Conservation (phyloP, 2,113 vertebrate species). For the Oncorhynchus nerka region DNA sequence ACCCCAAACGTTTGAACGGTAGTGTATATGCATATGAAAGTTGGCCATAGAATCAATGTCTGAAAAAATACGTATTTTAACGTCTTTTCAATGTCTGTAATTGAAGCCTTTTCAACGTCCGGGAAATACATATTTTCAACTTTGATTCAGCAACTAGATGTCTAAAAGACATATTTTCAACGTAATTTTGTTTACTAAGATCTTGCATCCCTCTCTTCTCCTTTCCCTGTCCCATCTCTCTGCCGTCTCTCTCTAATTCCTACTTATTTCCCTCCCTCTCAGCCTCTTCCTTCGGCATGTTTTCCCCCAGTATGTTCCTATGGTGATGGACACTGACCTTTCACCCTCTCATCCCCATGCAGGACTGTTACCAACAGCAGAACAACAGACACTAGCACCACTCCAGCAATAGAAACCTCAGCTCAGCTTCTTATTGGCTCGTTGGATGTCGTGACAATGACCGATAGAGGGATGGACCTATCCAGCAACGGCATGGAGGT, state of each 20-base stretch:
- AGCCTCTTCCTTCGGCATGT: neutral
- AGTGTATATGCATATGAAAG: too few relatives aligned
- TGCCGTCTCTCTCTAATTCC: constrained; percentile 31
- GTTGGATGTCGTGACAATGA: constrained; percentile 35
- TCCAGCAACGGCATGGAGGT: constrained; percentile 48
- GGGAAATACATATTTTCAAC: too few relatives aligned
- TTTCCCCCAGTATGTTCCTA: neutral
- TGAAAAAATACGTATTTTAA: too few relatives aligned
- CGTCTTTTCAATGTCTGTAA: too few relatives aligned
- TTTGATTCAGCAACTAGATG: too few relatives aligned
- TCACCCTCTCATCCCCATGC: neutral
- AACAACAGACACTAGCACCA: constrained; percentile 54
- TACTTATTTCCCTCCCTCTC: neutral
- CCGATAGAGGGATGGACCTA: constrained; percentile 57
- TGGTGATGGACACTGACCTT: neutral
- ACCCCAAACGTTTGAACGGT: too few relatives aligned
- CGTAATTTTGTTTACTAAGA: too few relatives aligned
- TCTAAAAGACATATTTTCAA: too few relatives aligned
- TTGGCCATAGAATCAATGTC: too few relatives aligned
- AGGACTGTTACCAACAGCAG: constrained; percentile 82
- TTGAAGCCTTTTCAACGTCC: too few relatives aligned
- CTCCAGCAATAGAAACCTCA: constrained; percentile 53
- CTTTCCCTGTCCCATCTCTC: constrained; percentile 29
- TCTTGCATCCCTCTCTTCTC: neutral
- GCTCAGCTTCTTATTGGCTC: constrained; percentile 55